Base-by-base conservation (phyloP, 2,888 invertebrate species). In the Dynastes hyllus region DNA sequence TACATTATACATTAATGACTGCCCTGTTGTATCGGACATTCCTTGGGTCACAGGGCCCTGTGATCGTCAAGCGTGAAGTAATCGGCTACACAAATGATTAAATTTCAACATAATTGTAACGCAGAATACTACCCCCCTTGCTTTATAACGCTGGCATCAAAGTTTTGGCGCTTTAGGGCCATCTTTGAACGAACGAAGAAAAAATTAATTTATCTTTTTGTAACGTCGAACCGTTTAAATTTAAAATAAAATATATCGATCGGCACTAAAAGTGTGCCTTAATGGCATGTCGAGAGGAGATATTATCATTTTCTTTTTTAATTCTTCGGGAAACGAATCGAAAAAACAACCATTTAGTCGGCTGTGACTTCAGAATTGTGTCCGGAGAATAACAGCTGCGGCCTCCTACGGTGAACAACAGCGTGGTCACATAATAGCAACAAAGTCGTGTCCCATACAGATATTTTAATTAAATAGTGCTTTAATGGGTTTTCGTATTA, bases 31-130 rank as follows among this genome's bases (percentile, higher is more conserved):
- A 86, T 86, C 87, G 87, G 89, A 89, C 89, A 88, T 88, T 88
- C 88, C 89, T 87, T 84, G 87, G 88, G 88, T 88, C 88, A 87
- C 87, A 51, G 50, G 85, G 85, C 86, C 80, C 88, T 89, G 88
- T 89, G 89, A 89, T 89, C 89, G 88, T 84, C 84, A 85, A 88
- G 86, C 87, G 89, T 87, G 85, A 89, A 88, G 82, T 83, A 84
- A 84, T 84, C 84, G 82, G 81, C 87, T 88, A 87, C 87, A 88
- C 88, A 86, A 89, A 88, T 89, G 89, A 89, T 89, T 89, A 89
- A 89, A 89, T 89, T 89, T 88, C 89, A 88, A 88, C 89, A 89
- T 89, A 89, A 89, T 89, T 89, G 89, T 89, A 87, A 87, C 88
- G 87, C 87, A 86, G 86, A 86, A 73, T 76, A 79, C 81, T 85